Conservation (phyloP, 2,888 invertebrate genomes). For the Drosophila borborema region DNA sequence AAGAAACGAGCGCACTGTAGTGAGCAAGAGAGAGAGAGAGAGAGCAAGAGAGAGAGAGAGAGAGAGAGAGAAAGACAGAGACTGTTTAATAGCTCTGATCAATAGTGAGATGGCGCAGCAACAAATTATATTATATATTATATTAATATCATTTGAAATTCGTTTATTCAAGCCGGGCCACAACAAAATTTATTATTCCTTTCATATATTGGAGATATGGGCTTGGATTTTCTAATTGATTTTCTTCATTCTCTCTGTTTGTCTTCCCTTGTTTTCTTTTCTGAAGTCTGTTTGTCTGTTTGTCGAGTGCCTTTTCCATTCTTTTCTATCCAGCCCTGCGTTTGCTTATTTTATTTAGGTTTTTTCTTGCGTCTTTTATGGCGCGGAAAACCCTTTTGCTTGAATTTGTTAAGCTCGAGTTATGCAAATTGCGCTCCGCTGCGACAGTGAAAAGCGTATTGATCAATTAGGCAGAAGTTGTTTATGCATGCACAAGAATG, state of each 20-base stretch:
- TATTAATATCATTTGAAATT: not conserved
- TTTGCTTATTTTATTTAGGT: conserved; percentile 25
- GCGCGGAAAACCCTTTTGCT: conserved; percentile 70
- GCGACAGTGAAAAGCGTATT: conserved; percentile 57
- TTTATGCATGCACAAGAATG: conserved; percentile 43
- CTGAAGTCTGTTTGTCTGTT: not conserved
- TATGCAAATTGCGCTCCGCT: conserved; percentile 64
- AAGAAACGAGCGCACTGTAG: conserved; percentile 44
- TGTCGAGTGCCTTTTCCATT: conserved; percentile 4
- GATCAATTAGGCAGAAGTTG: conserved; percentile 75
- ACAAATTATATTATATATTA: not conserved
- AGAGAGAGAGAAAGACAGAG: not conserved
- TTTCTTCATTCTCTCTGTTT: not conserved
- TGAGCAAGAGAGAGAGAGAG: not conserved
- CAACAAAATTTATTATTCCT: not conserved
- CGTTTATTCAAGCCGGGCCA: too few species aligned
- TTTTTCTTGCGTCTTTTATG: conserved; percentile 61
- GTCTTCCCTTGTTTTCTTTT: not conserved
- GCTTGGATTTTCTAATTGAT: conserved; percentile 3
- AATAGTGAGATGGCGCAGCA: not conserved
- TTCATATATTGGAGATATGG: not conserved
- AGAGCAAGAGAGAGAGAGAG: not conserved
- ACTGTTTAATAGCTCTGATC: not conserved
- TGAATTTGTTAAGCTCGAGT: conserved; percentile 50
- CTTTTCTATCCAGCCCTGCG: conserved; percentile 36